phyloP scores from a whole-genome alignment of 2,113 vertebrate genomes.

The Sinocyclocheilus anophthalmus region DNA sequence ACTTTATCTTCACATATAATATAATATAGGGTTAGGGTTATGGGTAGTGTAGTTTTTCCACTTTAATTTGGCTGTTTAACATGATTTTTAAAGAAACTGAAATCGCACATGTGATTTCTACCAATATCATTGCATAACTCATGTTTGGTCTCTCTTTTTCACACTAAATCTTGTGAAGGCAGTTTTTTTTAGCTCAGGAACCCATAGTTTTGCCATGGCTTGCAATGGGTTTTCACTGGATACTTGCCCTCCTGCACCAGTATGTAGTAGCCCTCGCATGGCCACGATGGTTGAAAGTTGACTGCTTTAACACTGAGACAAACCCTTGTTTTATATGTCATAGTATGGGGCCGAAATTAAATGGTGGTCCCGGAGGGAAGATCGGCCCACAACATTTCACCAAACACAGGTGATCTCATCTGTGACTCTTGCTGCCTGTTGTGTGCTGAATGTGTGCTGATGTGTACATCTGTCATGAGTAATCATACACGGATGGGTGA shows the following conservation, averaged over 20 bases:
- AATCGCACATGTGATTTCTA: not conserved
- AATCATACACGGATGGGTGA: not conserved
- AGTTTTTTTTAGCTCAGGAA: not conserved
- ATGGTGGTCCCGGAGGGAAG: conserved; percentile 87
- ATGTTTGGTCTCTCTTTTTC: not conserved
- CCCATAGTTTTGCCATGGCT: not conserved
- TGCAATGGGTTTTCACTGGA: not conserved
- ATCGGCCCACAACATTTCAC: conserved; percentile 86
- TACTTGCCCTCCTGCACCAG: not conserved
- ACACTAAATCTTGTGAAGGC: no score
- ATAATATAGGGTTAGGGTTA: no score
- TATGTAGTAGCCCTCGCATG: conserved; percentile 5
- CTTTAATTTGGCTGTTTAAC: not conserved
- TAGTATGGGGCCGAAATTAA: conserved; percentile 88
- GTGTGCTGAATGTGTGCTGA: conserved; percentile 33
- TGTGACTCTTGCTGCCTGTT: conserved; percentile 42
- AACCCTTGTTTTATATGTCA: conserved; percentile 69
- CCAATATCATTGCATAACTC: not conserved
- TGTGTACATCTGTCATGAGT: not conserved
- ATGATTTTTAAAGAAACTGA: not conserved
- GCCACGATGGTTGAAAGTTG: not conserved
- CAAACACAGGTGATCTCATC: conserved; percentile 82
- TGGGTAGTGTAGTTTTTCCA: not conserved
- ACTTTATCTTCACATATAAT: no score
- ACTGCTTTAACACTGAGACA: conserved; percentile 9